Conservation (phyloP, 2,113 vertebrate species). For the Pardalotus punctatus region DNA sequence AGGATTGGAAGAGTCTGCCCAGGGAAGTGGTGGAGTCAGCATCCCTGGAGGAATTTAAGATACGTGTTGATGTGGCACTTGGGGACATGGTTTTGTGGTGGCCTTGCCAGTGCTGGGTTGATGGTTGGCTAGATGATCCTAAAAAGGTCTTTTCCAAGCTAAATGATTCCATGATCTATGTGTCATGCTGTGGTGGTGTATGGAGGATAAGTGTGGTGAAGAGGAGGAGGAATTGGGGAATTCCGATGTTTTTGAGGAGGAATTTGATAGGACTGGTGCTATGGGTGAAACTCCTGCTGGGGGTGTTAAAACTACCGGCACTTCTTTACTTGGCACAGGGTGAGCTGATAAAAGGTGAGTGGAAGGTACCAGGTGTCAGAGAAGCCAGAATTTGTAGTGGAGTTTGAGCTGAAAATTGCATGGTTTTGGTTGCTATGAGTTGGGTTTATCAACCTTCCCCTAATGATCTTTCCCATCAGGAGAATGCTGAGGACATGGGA, state of each 20-base stretch:
- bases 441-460: neutral
- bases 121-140: neutral
- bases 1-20: neutral
- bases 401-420: neutral
- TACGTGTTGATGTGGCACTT: fast-evolving
- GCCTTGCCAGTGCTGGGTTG: neutral
- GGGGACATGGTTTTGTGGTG: neutral
- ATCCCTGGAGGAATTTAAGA: neutral
- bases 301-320: neutral
- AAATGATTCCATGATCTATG: neutral
- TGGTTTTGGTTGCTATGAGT: neutral
- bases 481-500: neutral
- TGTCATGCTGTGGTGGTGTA: neutral
- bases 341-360: neutral
- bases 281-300: neutral
- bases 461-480: neutral
- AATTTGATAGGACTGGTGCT: neutral
- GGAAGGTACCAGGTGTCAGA: neutral
- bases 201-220: neutral
- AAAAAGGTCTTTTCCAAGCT: neutral
- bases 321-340: neutral
- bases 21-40: neutral
- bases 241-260: neutral
- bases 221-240: neutral
- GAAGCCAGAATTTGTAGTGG: neutral